Evolutionary conservation across 2,888 invertebrate genomes (phyloP).

Genomic region (Petrolisthes manimaculis): DNA sequence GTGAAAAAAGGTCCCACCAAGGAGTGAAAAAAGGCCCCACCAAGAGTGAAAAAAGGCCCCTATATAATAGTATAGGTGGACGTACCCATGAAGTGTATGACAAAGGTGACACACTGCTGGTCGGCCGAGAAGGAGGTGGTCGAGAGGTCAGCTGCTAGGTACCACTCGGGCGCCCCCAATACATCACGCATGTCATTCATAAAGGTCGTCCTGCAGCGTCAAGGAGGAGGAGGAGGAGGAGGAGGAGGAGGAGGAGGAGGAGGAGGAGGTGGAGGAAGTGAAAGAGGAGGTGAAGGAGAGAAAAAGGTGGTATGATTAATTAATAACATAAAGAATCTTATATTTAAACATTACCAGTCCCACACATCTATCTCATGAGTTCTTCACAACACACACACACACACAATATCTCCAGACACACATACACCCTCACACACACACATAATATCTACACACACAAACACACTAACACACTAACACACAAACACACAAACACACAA

Average conservation of each 20-base stretch:
- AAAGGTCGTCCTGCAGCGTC: conserved; percentile 80
- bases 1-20: no score
- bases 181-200: conserved; percentile 83
- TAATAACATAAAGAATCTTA: no score
- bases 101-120: conserved; percentile 85
- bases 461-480: background rate
- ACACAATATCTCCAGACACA: background rate
- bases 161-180: conserved; percentile 91
- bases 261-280: background rate
- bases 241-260: background rate
- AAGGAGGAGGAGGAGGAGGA: background rate
- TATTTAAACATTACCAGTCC: no score
- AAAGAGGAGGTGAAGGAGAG: background rate
- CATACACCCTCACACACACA: background rate
- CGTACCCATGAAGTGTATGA: conserved; percentile 85
- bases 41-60: no score
- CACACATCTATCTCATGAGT: no score
- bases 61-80: no score
- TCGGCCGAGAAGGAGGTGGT: conserved; percentile 82
- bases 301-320: no score
- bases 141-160: conserved; percentile 85
- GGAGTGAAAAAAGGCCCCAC: no score
- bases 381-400: background rate
- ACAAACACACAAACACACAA: no score
- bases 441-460: background rate